Base-by-base conservation (phyloP, 1,140 invertebrate species). In the Rhagoletis pomonella region DNA sequence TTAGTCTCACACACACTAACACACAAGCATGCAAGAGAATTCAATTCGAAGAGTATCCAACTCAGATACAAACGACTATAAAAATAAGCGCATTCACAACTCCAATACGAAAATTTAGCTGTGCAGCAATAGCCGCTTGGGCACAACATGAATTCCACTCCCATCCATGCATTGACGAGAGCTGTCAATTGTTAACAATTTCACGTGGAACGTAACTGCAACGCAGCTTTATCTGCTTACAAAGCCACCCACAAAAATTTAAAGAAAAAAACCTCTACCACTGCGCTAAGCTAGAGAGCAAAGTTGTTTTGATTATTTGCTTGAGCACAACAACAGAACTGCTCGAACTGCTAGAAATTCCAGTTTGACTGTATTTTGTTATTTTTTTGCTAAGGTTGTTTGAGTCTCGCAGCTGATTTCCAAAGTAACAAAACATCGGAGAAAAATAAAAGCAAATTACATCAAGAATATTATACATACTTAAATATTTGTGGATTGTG, bases 301-400 rank as follows among this genome's bases (percentile, higher is more conserved):
- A 4, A 47, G 42, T 50, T 55, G 73, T 81, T 55, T 81, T 81
- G 47, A 55, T 81, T 81, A 55, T 55, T 62, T 86, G 17, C 29
- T 58, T 42, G 85, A 19, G 19, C 5, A 77, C 19, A 29, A 29
- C 4, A 5, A 62, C 42, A 65, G 62, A 86, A 86, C 85, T 86
- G 59, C 85, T 62, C 2, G 85, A 86, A 86, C 59, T 86, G 59
- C 85, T 55, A 62, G 85, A 86, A 86, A 64, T 86, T 86, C 85
- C 85, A 86, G 85, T 86, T 64, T 60, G 42, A 7, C 29, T 19
- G 47, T 81, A 58, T 81, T 81, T 81, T 81, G 73, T 81, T 81
- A 29, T 29, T 29, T 29, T 29, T 19, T 81, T 81, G 73, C 55
- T n/a, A n/a, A n/a, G 47, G 42, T 50, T n/a, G 47, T 58, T 81